Conservation (phyloP, 2,113 vertebrate species). For the Odocoileus hemionus region DNA sequence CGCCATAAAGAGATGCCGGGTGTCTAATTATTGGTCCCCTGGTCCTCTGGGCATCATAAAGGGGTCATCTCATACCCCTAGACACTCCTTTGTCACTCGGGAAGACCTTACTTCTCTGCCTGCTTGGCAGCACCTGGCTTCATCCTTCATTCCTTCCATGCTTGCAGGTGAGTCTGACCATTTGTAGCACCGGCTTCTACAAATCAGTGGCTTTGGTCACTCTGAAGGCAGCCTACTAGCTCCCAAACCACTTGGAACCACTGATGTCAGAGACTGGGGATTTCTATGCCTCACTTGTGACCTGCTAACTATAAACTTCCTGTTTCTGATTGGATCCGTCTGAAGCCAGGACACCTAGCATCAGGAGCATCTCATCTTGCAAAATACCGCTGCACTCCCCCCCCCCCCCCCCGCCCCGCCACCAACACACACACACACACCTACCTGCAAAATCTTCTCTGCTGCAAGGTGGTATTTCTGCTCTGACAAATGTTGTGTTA, state of each 20-base stretch:
- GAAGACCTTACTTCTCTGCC: background rate
- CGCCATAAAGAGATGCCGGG: background rate
- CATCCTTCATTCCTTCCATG: rapidly evolving
- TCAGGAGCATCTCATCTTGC: rapidly evolving
- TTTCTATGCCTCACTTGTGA: too few relatives aligned
- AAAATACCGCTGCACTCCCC: background rate
- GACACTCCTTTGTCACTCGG: background rate
- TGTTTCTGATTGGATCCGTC: rapidly evolving
- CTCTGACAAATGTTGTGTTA: background rate
- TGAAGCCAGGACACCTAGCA: rapidly evolving
- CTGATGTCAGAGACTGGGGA: background rate
- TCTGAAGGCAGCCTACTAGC: background rate
- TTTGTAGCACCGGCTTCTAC: background rate
- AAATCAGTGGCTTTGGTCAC: background rate
- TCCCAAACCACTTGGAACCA: background rate
- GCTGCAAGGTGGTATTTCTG: background rate
- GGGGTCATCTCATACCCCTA: background rate
- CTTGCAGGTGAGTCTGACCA: background rate
- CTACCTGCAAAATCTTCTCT: background rate
- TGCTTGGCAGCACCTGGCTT: background rate
- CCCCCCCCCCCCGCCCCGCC: too few relatives aligned
- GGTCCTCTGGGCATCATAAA: background rate
- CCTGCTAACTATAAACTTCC: rapidly evolving
- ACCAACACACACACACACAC: background rate
- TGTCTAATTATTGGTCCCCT: background rate